Conservation (phyloP, 2,888 invertebrate genomes). For the Polyploca ridens region DNA sequence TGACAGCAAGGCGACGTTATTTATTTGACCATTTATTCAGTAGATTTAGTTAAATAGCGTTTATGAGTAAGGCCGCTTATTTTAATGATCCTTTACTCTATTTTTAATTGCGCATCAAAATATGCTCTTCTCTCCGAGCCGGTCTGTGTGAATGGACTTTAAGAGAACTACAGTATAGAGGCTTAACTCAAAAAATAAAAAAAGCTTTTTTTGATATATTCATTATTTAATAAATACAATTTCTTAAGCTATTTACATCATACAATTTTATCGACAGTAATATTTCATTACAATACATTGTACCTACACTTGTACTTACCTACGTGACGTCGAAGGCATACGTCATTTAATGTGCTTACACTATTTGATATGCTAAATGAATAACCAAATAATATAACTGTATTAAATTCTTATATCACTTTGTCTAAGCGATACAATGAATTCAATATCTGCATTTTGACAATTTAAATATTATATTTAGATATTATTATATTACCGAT, state of each 20-base stretch:
- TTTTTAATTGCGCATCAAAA: no score
- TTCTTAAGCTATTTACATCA: neutral
- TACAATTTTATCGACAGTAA: neutral
- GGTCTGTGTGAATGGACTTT: no score
- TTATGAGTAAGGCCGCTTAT: no score
- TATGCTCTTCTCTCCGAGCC: no score
- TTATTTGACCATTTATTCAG: no score
- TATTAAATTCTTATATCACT: neutral
- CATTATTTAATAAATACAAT: conserved; percentile 4
- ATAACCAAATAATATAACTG: neutral
- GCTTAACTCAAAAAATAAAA: neutral
- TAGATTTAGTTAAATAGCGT: no score
- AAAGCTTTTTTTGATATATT: neutral
- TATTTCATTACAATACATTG: neutral
- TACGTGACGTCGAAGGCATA: neutral
- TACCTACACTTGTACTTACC: neutral
- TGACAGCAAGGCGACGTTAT: no score
- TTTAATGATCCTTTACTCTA: no score
- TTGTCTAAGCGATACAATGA: neutral
- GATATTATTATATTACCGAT: no score
- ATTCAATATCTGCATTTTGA: neutral
- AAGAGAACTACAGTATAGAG: no score
- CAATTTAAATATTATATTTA: neutral
- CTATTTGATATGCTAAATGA: neutral
- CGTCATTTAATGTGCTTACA: neutral